Evolutionary conservation across 2,113 vertebrate species (phyloP), one percentile per base, ranked within the genome.

Genomic region (Atherinomorus stipes): DNA sequence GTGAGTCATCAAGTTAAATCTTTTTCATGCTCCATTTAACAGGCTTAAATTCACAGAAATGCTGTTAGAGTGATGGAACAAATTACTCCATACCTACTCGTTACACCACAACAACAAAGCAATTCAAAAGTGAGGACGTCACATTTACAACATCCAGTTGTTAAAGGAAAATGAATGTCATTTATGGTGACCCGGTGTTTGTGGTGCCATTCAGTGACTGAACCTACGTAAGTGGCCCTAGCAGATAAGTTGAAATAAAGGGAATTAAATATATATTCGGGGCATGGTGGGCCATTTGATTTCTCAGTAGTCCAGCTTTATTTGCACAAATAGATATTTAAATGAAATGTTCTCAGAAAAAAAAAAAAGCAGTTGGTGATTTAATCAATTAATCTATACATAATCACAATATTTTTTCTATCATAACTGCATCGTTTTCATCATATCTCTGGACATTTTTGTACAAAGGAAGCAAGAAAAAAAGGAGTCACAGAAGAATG

Each of bases 21-120:
- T 56, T 72, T 72, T 78, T 34, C 57, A 74, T 68, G 80, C 80
- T 44, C 34, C 58, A 82, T 83, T 82, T 74, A 80, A 78, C 82
- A 71, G 52, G 44, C 47, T 70, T 37, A 54, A 49, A 42, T 70
- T 81, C 44, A 74, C 72, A 71, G 47, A 64, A 74, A 42, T 52
- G 23, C 59, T 74, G 59, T 61, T 16, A 69, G 38, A 59, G 66
- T 5, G 5, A 50, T 3, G 49, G 16, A 31, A 69, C 6, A 38
- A 67, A 69, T 74, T 56, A 77, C 52, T 60, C 25, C n/a, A 50
- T 71, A 34, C 76, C 71, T 64, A 59, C 11, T 10, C 25, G 19
- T 15, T 26, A 62, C 63, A 76, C 75, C 23, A 54, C 53, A 66
- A 54, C 19, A 10, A 70, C 60, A n/a, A 21, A 49, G 19, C 2